Conservation (phyloP, 1,140 invertebrate species). For the Drosophila sechellia region DNA sequence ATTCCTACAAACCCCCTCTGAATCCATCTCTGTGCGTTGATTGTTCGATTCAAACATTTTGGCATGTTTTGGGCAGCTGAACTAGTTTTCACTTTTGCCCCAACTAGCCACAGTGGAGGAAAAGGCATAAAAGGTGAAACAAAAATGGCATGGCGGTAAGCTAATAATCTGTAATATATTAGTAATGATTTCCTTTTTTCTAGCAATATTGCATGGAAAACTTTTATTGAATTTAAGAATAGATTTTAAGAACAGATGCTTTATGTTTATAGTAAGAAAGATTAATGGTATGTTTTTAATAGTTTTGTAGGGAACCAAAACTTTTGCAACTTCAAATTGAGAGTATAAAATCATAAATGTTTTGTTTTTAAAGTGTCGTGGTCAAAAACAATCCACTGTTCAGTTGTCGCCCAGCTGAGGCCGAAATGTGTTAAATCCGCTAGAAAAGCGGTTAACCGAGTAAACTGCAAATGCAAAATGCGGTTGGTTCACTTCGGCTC, state of each 20-base stretch:
- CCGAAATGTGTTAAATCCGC: constrained; percentile 75
- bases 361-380: no score
- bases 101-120: constrained; percentile 14
- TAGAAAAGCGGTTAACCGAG: constrained; percentile 78
- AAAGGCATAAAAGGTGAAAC: background rate
- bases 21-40: constrained; percentile 51
- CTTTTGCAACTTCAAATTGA: no score
- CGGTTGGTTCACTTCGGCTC: constrained; percentile 51
- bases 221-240: no score
- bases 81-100: constrained; percentile 42
- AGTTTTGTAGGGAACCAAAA: no score
- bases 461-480: constrained; percentile 78
- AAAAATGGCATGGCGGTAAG: background rate
- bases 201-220: no score
- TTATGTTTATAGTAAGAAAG: no score
- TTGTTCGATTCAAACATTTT: constrained; percentile 76
- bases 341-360: no score
- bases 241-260: no score
- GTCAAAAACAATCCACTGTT: constrained; percentile 14
- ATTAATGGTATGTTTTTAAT: no score
- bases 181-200: no score
- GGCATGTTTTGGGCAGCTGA: constrained; percentile 60
- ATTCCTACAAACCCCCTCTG: background rate
- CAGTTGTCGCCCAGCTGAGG: constrained; percentile 19
- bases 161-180: no score